A percentile compares a stretch with the other conserved stretches of the same genome.
Evolutionary conservation across 2,888 invertebrate species (phyloP).

Genomic region (Tupiocoris notatus): DNA sequence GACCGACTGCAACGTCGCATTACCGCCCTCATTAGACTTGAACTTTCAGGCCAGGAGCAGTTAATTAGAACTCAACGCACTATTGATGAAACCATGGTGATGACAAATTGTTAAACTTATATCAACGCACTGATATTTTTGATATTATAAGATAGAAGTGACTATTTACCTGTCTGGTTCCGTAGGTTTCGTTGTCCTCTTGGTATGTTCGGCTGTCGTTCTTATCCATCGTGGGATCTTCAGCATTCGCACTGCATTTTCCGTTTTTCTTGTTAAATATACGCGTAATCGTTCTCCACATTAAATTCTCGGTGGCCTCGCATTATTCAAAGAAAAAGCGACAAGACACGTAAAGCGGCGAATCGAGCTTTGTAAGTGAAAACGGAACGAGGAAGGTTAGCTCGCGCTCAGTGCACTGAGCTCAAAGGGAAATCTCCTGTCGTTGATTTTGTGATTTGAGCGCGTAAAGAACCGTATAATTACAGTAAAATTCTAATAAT

Average conservation of each 20-base stretch:
- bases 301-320: conserved; percentile 31
- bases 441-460: not conserved
- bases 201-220: conserved; percentile 42
- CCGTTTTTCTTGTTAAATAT: conserved; percentile 46
- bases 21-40: not conserved
- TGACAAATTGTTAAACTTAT: no score
- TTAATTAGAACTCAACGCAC: no score
- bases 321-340: conserved; percentile 27
- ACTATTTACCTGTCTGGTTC: conserved; percentile 46
- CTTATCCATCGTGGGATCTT: conserved; percentile 45
- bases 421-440: not conserved
- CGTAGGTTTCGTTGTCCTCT: conserved; percentile 45
- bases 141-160: no score
- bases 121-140: no score
- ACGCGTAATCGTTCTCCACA: conserved; percentile 47
- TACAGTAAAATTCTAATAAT: no score
- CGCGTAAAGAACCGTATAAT: no score
- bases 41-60: no score
- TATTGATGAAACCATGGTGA: no score
- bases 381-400: conserved; percentile 3
- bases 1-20: not conserved
- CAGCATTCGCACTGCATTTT: conserved; percentile 45
- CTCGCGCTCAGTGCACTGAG: not conserved
- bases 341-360: not conserved
- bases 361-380: not conserved